phyloP scores from a whole-genome alignment of 2,888 invertebrate genomes.

The Xanthia togata region DNA sequence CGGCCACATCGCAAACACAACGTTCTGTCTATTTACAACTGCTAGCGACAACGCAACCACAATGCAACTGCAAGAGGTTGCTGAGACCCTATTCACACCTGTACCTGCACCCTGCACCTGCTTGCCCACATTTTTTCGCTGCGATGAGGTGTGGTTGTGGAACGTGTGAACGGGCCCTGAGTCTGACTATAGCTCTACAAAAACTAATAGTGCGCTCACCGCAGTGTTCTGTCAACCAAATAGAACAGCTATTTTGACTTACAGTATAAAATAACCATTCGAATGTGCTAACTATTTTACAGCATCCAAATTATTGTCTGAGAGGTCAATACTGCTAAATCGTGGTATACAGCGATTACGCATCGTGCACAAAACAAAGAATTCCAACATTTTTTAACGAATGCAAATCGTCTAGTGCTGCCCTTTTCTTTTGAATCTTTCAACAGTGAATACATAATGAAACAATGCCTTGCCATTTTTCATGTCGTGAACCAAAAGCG shows the following conservation, averaged over 20 bases:
- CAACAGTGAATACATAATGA: slow-evolving; percentile 85
- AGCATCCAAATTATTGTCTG: neutral
- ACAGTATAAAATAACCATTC: neutral
- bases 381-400: slow-evolving; percentile 89
- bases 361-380: slow-evolving; percentile 87
- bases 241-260: neutral
- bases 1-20: neutral
- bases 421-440: slow-evolving; percentile 87
- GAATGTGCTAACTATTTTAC: neutral
- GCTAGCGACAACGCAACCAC: neutral
- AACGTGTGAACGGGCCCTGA: too few relatives aligned
- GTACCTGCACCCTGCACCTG: too few relatives aligned
- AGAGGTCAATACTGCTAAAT: slow-evolving; percentile 57
- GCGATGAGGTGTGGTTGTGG: neutral
- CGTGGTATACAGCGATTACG: slow-evolving; percentile 82
- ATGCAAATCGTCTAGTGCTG: slow-evolving; percentile 88
- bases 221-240: neutral
- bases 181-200: neutral
- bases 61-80: neutral
- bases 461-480: slow-evolving; percentile 83
- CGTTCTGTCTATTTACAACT: neutral
- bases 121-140: neutral
- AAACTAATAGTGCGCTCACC: neutral
- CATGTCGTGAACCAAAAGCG: slow-evolving; percentile 68
- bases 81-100: neutral